These are phyloP conservation scores for Cyaniris semiargus DNA, from an alignment of 2,888 invertebrate genomes.

Conservation along the genomic window DNA sequence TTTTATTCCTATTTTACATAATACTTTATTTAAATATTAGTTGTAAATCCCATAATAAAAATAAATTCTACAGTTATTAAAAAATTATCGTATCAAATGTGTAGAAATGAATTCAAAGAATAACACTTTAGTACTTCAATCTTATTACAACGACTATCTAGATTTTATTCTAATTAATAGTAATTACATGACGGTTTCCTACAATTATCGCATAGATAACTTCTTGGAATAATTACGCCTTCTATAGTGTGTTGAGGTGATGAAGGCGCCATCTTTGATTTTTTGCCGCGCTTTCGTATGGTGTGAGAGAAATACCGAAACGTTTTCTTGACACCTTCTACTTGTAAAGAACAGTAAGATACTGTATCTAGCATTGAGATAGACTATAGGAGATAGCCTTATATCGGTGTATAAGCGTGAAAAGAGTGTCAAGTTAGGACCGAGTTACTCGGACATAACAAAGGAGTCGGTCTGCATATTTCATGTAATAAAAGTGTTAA, in stretches of 20 bases:
- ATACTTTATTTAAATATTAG: no score
- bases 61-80: neutral
- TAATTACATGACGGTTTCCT: neutral
- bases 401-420: no score
- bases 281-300: constrained; percentile 19
- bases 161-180: constrained; percentile 1
- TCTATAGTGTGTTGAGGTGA: neutral
- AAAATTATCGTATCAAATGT: neutral
- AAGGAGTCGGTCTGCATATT: no score
- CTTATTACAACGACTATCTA: constrained; percentile 17
- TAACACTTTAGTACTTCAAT: neutral
- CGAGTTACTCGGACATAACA: no score
- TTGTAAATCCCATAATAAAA: neutral
- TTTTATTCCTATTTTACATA: no score
- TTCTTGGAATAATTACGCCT: constrained; percentile 22
- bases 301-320: constrained; percentile 2
- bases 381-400: no score
- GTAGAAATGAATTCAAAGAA: neutral
- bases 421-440: no score
- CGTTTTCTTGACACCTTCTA: neutral
- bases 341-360: neutral
- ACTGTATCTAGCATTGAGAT: no score
- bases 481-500: no score
- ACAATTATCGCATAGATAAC: constrained; percentile 21
- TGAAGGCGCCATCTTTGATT: constrained; percentile 19